Evolutionary conservation across 1,140 invertebrate genomes (phyloP).

Genomic region (Glossosoma conforme): DNA sequence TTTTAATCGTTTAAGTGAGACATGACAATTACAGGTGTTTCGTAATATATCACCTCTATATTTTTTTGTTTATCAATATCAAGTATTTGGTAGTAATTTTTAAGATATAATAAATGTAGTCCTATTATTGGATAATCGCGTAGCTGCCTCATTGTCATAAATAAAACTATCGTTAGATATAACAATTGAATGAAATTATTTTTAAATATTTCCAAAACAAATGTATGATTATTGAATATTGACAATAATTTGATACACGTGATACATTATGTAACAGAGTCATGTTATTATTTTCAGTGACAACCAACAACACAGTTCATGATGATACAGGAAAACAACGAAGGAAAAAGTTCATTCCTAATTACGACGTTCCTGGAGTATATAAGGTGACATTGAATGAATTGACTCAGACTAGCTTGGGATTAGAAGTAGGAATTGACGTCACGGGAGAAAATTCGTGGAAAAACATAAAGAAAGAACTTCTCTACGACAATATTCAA

Average conservation of each 20-base stretch:
- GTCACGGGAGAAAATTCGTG: slow-evolving; percentile 70
- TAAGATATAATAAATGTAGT: too few relatives aligned
- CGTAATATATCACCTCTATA: too few relatives aligned
- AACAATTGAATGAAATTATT: too few relatives aligned
- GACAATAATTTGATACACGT: neutral
- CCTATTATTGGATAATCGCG: too few relatives aligned
- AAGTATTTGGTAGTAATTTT: too few relatives aligned
- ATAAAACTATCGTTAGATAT: too few relatives aligned
- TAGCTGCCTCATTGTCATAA: too few relatives aligned
- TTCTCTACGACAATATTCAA: slow-evolving; percentile 56
- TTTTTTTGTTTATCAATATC: too few relatives aligned
- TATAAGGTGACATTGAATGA: slow-evolving; percentile 38
- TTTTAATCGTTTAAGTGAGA: too few relatives aligned
- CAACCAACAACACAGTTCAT: neutral
- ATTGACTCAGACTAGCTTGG: slow-evolving; percentile 47
- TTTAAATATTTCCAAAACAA: neutral
- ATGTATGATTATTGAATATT: neutral
- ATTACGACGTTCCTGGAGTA: slow-evolving; percentile 45
- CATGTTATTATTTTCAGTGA: slow-evolving; percentile 5
- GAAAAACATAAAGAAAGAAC: slow-evolving; percentile 58
- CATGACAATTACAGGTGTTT: too few relatives aligned
- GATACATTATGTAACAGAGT: neutral
- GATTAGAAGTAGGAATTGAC: slow-evolving; percentile 50
- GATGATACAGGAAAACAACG: slow-evolving; percentile 7
- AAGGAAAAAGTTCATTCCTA: slow-evolving; percentile 11